Conservation (phyloP, 2,888 invertebrate genomes). For the Apotomis capreana region DNA sequence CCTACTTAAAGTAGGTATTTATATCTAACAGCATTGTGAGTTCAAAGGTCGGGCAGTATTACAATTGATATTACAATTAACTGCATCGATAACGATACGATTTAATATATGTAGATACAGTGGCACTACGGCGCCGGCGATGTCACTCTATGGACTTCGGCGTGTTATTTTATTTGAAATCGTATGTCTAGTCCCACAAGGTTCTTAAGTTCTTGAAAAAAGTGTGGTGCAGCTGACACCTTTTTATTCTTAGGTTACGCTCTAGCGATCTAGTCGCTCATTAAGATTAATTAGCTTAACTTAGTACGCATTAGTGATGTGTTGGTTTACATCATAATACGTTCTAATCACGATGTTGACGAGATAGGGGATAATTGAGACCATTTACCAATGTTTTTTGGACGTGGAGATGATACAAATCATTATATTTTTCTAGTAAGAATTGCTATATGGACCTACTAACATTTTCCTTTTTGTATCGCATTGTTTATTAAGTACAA, state of each 20-base stretch:
- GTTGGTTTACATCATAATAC: background rate
- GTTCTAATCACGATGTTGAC: background rate
- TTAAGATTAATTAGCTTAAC: slow-evolving; percentile 3
- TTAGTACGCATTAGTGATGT: slow-evolving; percentile 6
- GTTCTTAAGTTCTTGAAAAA: background rate
- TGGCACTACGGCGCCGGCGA: background rate
- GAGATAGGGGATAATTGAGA: background rate
- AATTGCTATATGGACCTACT: too few species aligned
- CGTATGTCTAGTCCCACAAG: background rate
- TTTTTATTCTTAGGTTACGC: background rate
- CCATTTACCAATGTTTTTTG: background rate
- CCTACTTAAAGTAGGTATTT: too few species aligned
- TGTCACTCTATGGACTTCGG: background rate
- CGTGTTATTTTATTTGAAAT: slow-evolving; percentile 1
- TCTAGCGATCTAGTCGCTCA: background rate
- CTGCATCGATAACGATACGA: slow-evolving; percentile 21
- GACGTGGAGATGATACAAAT: too few species aligned
- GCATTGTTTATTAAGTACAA: too few species aligned
- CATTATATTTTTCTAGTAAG: too few species aligned
- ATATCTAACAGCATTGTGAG: slow-evolving; percentile 4
- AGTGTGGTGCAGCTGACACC: background rate
- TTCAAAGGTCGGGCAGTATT: slow-evolving; percentile 12
- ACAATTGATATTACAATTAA: background rate
- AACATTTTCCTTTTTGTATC: too few species aligned
- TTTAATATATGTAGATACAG: slow-evolving; percentile 3